Conservation (phyloP, 1,140 invertebrate genomes). For the Ladona fulva region DNA sequence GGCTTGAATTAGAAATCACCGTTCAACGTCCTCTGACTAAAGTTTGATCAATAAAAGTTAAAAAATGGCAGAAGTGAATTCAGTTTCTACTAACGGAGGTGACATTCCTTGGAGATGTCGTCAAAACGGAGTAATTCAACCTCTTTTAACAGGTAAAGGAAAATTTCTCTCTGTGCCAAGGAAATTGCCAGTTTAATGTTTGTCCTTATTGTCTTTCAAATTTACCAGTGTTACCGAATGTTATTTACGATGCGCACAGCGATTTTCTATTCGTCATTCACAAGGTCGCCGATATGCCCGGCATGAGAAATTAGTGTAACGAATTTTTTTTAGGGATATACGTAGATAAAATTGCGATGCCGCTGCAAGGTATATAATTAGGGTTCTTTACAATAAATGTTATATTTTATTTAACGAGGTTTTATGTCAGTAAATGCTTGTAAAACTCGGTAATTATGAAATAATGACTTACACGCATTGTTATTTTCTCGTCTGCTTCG, state of each 20-base stretch:
- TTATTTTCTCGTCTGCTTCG: no score
- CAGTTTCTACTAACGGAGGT: constrained; percentile 1
- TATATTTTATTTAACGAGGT: no score
- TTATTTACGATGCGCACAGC: constrained; percentile 9
- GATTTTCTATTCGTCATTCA: constrained; percentile 12
- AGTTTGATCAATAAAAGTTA: constrained; percentile 3
- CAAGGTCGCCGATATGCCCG: constrained; percentile 14
- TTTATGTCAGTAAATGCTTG: no score
- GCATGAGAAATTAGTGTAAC: neutral
- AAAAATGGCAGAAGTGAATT: neutral
- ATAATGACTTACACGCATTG: no score
- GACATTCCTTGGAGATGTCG: constrained; percentile 35
- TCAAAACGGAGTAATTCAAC: constrained; percentile 70
- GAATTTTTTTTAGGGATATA: constrained; percentile 23
- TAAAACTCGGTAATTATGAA: no score
- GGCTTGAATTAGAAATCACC: neutral
- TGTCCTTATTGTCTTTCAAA: constrained; percentile 33
- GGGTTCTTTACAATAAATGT: no score
- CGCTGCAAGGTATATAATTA: neutral
- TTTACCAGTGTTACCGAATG: neutral
- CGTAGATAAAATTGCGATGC: neutral
- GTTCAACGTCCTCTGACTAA: neutral
- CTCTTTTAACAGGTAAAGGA: constrained; percentile 30
- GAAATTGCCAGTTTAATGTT: neutral
- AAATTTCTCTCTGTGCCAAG: neutral